These are phyloP conservation scores for Sylvilagus floridanus DNA, from an alignment of 2,797 vertebrate species.

Conservation along the genomic window DNA sequence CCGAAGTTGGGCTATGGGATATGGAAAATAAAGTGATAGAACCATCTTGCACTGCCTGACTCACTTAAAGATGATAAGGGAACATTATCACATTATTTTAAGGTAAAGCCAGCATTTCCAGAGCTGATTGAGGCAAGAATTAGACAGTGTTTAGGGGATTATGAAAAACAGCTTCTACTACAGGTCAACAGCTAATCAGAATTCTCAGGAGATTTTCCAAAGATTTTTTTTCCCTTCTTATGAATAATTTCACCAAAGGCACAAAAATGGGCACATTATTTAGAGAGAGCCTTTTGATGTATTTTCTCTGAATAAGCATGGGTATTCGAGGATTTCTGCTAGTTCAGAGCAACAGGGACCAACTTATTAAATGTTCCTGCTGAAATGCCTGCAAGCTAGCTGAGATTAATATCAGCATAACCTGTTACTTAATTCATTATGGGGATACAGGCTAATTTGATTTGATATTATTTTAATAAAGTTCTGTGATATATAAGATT, in stretches of 20 bases:
- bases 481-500: conserved; percentile 99
- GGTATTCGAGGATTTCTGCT: conserved; percentile 98
- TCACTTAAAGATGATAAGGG: conserved; percentile 90
- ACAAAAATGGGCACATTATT: conserved; percentile 95
- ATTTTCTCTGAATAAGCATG: conserved; percentile 95
- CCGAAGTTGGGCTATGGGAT: conserved; percentile 83
- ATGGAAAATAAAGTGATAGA: conserved; percentile 85
- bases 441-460: conserved; percentile 99
- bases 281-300: conserved; percentile 98
- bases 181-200: conserved; percentile 99
- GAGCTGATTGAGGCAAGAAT: conserved; percentile 91
- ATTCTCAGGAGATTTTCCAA: conserved; percentile 95
- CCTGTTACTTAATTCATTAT: conserved; percentile 99
- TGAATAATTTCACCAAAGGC: conserved; percentile 99
- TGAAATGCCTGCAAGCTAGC: conserved; percentile 99
- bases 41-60: conserved; percentile 88
- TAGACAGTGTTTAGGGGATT: conserved; percentile 93
- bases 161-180: conserved; percentile 95
- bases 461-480: conserved; percentile 99
- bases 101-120: conserved; percentile 91
- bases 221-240: conserved; percentile 94
- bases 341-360: conserved; percentile 96
- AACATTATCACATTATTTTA: conserved; percentile 93
- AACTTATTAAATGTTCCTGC: conserved; percentile 99
- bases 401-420: conserved; percentile 99